Conservation (phyloP, 2,888 invertebrate genomes). For the Oscheius sp. region DNA sequence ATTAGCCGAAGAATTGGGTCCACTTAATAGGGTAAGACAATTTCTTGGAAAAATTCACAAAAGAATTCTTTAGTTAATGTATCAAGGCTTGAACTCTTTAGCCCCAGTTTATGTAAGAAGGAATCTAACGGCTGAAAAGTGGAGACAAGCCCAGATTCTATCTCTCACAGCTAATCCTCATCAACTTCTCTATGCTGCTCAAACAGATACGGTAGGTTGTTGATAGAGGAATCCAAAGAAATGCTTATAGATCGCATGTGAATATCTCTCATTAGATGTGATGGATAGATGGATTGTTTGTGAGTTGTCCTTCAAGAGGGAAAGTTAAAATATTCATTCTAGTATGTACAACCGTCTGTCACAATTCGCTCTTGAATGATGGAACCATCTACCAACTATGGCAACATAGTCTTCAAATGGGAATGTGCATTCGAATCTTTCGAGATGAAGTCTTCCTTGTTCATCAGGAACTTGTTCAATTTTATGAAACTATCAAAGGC, state of each 20-base stretch:
- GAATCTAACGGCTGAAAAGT: constrained; percentile 90
- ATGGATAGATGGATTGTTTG: constrained; percentile 96
- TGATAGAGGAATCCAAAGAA: no score
- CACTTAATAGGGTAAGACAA: constrained; percentile 82
- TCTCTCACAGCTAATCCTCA: constrained; percentile 92
- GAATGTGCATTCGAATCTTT: constrained; percentile 92
- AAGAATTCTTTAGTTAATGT: constrained; percentile 75
- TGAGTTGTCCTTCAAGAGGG: constrained; percentile 71
- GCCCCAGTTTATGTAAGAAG: constrained; percentile 86
- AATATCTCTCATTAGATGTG: constrained; percentile 76
- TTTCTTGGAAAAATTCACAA: constrained; percentile 8
- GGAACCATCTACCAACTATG: constrained; percentile 83
- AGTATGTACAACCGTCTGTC: constrained; percentile 89
- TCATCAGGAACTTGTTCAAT: constrained; percentile 89
- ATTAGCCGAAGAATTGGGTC: constrained; percentile 93
- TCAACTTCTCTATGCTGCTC: constrained; percentile 90
- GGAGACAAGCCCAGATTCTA: constrained; percentile 78
- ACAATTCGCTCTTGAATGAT: constrained; percentile 83
- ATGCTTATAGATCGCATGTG: background rate
- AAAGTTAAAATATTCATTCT: constrained; percentile 35
- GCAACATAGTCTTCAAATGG: constrained; percentile 88
- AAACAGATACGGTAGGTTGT: constrained; percentile 81
- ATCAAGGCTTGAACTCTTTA: constrained; percentile 86
- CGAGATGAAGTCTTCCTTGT: constrained; percentile 92
- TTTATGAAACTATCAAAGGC: constrained; percentile 86